phyloP scores from a whole-genome alignment of 2,113 vertebrate species.

The Sprattus sprattus region DNA sequence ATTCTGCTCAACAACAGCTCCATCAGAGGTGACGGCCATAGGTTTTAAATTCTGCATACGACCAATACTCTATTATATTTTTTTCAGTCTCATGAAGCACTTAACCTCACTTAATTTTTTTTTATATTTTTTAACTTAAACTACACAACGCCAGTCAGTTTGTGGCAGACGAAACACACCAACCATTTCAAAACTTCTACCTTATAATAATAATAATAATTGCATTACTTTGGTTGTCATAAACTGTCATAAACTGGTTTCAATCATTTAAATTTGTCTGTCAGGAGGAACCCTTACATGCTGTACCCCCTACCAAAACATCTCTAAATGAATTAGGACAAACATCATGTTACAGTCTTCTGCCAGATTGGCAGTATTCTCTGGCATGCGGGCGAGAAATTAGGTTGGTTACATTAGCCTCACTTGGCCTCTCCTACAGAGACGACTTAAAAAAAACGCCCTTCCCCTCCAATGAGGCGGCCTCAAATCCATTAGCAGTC shows the following conservation, averaged over 20 bases:
- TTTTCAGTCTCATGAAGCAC: not conserved
- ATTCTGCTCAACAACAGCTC: not conserved
- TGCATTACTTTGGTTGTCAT: not conserved
- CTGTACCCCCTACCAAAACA: not conserved
- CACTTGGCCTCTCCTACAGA: conserved; percentile 25
- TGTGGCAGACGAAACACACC: not conserved
- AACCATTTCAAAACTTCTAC: too few species aligned
- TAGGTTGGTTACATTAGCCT: conserved; percentile 25
- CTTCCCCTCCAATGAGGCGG: not conserved
- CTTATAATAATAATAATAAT: not conserved
- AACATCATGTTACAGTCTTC: conserved; percentile 19
- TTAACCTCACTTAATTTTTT: not conserved
- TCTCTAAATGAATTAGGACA: conserved; percentile 3
- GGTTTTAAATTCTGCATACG: not conserved
- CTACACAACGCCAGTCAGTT: too few species aligned
- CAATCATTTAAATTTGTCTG: not conserved
- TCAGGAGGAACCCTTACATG: not conserved
- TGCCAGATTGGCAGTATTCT: conserved; percentile 7
- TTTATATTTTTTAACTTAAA: not conserved
- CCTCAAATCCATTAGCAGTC: not conserved
- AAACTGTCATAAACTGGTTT: not conserved
- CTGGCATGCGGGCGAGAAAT: conserved; percentile 7
- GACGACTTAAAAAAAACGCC: not conserved
- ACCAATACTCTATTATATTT: not conserved
- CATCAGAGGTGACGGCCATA: not conserved